These are phyloP conservation scores for Hesperia comma DNA, from an alignment of 2,888 invertebrate genomes.

Conservation along the genomic window DNA sequence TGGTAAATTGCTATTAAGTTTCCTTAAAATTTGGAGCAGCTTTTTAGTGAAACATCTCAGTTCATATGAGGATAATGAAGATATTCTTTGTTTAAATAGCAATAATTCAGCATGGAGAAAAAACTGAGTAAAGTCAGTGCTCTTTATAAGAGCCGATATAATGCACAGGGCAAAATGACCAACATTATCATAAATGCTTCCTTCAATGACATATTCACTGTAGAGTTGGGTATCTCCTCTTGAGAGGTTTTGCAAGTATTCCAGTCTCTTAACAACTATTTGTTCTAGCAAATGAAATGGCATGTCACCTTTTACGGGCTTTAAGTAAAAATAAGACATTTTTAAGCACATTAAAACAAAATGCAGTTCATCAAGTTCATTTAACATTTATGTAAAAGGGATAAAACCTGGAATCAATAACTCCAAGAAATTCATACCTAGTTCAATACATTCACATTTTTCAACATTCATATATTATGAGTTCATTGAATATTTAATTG, in stretches of 20 bases:
- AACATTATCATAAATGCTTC: constrained; percentile 82
- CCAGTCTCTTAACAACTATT: constrained; percentile 77
- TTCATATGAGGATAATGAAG: constrained; percentile 51
- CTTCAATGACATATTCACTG: constrained; percentile 84
- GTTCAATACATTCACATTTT: too few relatives aligned
- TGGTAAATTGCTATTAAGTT: constrained; percentile 38
- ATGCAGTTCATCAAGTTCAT: too few relatives aligned
- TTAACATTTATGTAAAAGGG: too few relatives aligned
- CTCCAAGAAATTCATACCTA: too few relatives aligned
- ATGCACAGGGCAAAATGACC: constrained; percentile 84
- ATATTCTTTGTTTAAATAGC: constrained; percentile 22
- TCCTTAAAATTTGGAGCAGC: constrained; percentile 60
- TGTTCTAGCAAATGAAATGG: constrained; percentile 81
- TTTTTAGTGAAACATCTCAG: constrained; percentile 64
- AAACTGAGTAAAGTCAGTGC: constrained; percentile 52
- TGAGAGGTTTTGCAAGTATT: constrained; percentile 72
- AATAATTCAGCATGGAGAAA: constrained; percentile 12
- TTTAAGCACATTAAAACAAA: background rate
- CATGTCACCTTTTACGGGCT: constrained; percentile 81
- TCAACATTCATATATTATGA: too few relatives aligned
- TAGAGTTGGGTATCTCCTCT: constrained; percentile 59
- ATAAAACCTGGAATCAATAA: too few relatives aligned
- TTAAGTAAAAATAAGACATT: constrained; percentile 84
- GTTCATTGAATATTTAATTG: too few relatives aligned
- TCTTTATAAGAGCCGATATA: constrained; percentile 59